Conservation (phyloP, 1,140 invertebrate genomes). For the Bacillus rossius region DNA sequence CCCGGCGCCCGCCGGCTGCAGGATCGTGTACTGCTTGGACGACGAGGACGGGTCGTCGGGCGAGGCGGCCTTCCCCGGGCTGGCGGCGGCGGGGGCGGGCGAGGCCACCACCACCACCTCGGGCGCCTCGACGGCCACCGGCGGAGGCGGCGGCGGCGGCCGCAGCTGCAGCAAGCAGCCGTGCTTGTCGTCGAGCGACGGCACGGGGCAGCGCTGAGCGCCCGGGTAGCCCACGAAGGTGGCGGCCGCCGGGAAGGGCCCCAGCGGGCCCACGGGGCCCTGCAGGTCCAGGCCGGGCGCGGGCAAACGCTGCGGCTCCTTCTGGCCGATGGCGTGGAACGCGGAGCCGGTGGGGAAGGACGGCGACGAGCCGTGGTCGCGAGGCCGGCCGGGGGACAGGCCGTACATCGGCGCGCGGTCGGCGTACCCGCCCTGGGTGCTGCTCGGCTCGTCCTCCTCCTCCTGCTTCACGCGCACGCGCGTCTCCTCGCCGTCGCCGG, state of each 20-base stretch:
- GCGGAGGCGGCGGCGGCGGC: conserved; percentile 22
- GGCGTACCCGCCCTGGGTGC: too few species aligned
- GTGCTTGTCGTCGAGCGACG: conserved; percentile 41
- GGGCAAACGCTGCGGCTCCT: neutral
- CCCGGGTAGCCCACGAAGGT: conserved; percentile 56
- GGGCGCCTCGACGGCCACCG: neutral
- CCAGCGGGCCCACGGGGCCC: conserved; percentile 41
- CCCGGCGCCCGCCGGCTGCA: conserved; percentile 70
- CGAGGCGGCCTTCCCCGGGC: conserved; percentile 37
- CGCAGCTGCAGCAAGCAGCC: conserved; percentile 44
- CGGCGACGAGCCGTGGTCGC: conserved; percentile 7
- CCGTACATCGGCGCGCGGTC: too few species aligned
- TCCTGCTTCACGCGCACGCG: conserved; percentile 42
- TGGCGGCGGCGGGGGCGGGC: neutral
- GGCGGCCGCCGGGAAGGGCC: conserved; percentile 55
- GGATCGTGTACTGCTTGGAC: conserved; percentile 70
- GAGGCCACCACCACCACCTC: neutral
- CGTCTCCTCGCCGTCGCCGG: conserved; percentile 41
- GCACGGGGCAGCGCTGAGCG: conserved; percentile 24
- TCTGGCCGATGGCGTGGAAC: conserved; percentile 59
- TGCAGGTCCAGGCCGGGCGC: conserved; percentile 29
- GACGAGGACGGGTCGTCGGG: conserved; percentile 47
- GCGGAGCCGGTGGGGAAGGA: conserved; percentile 40
- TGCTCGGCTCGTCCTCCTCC: conserved; percentile 42
- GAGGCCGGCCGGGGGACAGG: too few species aligned